Evolutionary conservation across 1,140 invertebrate species (phyloP).

Genomic region (Panulirus ornatus): DNA sequence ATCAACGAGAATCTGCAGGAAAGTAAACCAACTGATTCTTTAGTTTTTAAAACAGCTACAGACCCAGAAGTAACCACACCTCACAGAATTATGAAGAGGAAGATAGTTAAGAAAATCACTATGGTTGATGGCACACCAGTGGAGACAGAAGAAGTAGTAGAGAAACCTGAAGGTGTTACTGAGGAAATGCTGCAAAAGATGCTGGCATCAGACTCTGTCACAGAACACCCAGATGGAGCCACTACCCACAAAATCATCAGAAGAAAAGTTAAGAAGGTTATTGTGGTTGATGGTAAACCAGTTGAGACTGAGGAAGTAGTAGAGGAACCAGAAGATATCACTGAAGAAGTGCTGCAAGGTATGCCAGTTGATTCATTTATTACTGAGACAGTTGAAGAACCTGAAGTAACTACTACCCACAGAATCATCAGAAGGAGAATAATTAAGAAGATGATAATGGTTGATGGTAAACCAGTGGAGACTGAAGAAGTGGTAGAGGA

Average conservation of each 20-base stretch:
- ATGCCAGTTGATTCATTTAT: slow-evolving; percentile 21
- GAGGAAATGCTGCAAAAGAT: slow-evolving; percentile 41
- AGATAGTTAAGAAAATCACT: slow-evolving; percentile 16
- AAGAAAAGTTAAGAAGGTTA: slow-evolving; percentile 33
- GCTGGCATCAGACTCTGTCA: slow-evolving; percentile 13
- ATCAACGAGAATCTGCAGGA: not conserved
- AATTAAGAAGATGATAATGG: slow-evolving; percentile 10
- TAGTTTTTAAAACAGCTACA: slow-evolving; percentile 21
- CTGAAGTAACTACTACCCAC: slow-evolving; percentile 6
- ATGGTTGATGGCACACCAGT: slow-evolving; percentile 35
- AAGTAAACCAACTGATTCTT: not conserved
- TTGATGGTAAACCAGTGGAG: slow-evolving; percentile 29
- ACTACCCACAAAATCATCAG: slow-evolving; percentile 25
- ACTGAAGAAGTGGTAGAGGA: slow-evolving; percentile 27
- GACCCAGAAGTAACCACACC: slow-evolving; percentile 28
- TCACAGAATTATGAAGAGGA: slow-evolving; percentile 32
- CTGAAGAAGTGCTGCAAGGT: slow-evolving; percentile 11
- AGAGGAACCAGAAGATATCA: slow-evolving; percentile 20
- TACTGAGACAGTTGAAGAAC: slow-evolving; percentile 1
- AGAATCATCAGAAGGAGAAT: slow-evolving; percentile 22
- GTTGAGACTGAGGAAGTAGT: slow-evolving; percentile 29
- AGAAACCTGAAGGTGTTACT: slow-evolving; percentile 37
- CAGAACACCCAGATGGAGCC: slow-evolving; percentile 32
- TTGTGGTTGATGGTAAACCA: slow-evolving; percentile 29
- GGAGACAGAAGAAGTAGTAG: slow-evolving; percentile 32